Evolutionary conservation across 2,797 vertebrate genomes (phyloP), one percentile per base, ranked within the genome.

Genomic region (Macroramphosus scolopax): DNA sequence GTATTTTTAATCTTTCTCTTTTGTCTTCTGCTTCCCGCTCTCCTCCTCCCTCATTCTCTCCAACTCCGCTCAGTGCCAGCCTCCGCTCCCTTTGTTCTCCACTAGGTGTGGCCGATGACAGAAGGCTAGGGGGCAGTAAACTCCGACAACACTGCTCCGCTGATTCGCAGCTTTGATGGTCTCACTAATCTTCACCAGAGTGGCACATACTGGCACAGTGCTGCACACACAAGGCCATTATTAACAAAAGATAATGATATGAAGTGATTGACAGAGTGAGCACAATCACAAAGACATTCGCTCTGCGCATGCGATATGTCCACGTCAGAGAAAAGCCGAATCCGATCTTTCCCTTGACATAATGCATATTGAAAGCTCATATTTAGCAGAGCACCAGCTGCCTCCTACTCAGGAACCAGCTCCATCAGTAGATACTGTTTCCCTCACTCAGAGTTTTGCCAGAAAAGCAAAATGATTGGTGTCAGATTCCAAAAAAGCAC

Each of bases 21-120:
- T 68, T 71, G 29, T 75, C 55, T 51, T 63, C 18, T 51, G 24
- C 47, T 44, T 70, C 62, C 46, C 48, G 43, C 54, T 66, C 48
- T 41, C 54, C 58, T 54, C 38, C 50, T 56, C 56, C 35, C 57
- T 55, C 33, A 14, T 17, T 69, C 40, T 50, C 59, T 71, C 44
- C 35, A 5, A 14, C 58, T 66, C 52, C 65, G 52, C 47, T 50
- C 59, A 48, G 74, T 74, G 75, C 67, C 78, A 80, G 77, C 67
- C 64, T 72, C 78, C n/a, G 37, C 52, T 72, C 56, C 45, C 72
- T 81, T 84, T 85, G 81, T 85, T 84, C 78, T 73, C 58, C 41
- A 3, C 54, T 37, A 72, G 76, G 75, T 77, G 82, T 83, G 79
- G 77, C 62, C 17, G 44, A 63, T 56, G 50, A 73, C 72, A 75